phyloP scores from a whole-genome alignment of 2,113 vertebrate genomes.

The Channa argus region DNA sequence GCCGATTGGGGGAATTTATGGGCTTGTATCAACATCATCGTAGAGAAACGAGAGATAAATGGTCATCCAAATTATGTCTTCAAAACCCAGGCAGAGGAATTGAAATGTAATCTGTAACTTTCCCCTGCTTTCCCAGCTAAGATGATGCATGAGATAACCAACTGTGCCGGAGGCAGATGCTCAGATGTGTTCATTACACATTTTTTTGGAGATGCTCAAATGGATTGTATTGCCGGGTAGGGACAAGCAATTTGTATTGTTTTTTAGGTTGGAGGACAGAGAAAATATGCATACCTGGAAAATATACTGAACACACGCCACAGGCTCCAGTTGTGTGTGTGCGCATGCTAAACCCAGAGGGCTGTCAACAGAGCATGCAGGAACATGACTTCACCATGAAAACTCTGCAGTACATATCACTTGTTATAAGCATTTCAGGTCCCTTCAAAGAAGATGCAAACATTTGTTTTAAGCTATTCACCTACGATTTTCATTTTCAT shows the following conservation, averaged over 20 bases:
- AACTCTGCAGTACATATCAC: constrained; percentile 5
- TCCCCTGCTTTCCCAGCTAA: not conserved
- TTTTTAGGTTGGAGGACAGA: too few species aligned
- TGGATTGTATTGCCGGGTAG: too few species aligned
- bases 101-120: not conserved
- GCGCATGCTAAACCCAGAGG: constrained; percentile 22
- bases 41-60: not conserved
- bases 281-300: constrained; percentile 7
- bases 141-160: constrained; percentile 32
- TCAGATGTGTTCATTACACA: constrained; percentile 20
- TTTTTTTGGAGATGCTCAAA: too few species aligned
- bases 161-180: constrained; percentile 28
- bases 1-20: not conserved
- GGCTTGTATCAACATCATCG: not conserved
- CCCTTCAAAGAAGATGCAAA: constrained; percentile 16
- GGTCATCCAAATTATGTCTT: not conserved
- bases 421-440: constrained; percentile 4
- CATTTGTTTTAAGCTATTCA: not conserved
- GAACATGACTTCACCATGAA: constrained; percentile 40
- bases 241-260: too few species aligned
- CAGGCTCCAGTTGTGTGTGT: not conserved
- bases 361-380: constrained; percentile 49
- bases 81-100: not conserved
- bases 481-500: constrained; percentile 1
- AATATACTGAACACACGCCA: constrained; percentile 27